Evolutionary conservation across 2,888 invertebrate species (phyloP).

Genomic region (Drosophila mettleri): DNA sequence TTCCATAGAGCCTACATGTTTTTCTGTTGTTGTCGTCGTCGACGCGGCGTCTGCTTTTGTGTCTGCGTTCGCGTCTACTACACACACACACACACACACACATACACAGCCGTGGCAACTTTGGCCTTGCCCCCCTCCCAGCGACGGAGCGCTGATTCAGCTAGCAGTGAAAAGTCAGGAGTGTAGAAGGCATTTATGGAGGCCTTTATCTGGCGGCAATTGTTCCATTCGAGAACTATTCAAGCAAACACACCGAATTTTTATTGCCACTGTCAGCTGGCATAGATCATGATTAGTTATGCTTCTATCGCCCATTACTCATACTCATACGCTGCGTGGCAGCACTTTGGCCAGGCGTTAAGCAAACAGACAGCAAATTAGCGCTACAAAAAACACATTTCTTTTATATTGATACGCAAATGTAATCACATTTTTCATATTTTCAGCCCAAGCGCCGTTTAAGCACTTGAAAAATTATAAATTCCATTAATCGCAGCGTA

Average conservation of each 20-base stretch:
- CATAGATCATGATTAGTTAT: conserved; percentile 59
- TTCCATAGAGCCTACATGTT: not conserved
- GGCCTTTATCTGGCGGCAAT: conserved; percentile 50
- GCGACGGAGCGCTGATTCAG: conserved; percentile 39
- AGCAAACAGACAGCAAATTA: conserved; percentile 39
- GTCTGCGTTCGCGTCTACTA: conserved; percentile 49
- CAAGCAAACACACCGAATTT: conserved; percentile 15
- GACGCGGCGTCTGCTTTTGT: conserved; percentile 63
- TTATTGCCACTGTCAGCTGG: conserved; percentile 57
- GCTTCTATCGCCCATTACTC: conserved; percentile 66
- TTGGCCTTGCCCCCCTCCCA: not conserved
- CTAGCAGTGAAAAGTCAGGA: conserved; percentile 39
- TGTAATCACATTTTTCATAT: conserved; percentile 13
- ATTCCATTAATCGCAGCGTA: conserved; percentile 34
- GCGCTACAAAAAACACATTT: conserved; percentile 11
- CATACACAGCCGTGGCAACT: not conserved
- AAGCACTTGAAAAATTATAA: conserved; percentile 28
- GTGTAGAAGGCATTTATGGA: conserved; percentile 41
- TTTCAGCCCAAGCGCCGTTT: not conserved
- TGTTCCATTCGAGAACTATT: conserved; percentile 7
- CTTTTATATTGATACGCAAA: conserved; percentile 25
- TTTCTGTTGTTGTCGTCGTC: conserved; percentile 21
- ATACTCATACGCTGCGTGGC: conserved; percentile 79
- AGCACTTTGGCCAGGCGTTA: conserved; percentile 56
- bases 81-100: not conserved